Conservation (phyloP, 1,140 invertebrate genomes). For the Bombus balteatus region DNA sequence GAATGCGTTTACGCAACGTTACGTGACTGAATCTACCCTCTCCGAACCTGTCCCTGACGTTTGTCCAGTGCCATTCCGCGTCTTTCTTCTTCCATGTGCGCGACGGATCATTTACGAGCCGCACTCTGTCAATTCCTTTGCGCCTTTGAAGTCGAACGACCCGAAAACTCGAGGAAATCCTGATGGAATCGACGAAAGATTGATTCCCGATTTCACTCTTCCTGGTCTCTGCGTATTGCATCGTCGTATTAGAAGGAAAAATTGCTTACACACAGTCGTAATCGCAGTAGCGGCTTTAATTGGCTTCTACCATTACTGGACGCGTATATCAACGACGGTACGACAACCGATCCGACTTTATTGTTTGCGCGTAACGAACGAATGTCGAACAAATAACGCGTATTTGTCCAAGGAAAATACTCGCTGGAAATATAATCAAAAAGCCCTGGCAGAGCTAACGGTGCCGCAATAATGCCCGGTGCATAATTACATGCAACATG, state of each 20-base stretch:
- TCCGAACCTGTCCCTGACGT: background rate
- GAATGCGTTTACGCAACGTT: constrained; percentile 17
- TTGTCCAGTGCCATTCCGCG: background rate
- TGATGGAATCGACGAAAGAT: constrained; percentile 18
- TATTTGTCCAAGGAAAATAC: constrained; percentile 24
- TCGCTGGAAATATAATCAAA: constrained; percentile 18
- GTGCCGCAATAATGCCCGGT: constrained; percentile 10
- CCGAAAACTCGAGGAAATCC: too few species aligned
- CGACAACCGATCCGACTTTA: background rate
- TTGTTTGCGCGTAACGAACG: constrained; percentile 20
- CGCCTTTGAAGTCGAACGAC: constrained; percentile 26
- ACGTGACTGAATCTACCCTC: background rate
- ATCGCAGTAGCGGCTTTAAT: background rate
- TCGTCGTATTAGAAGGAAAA: too few species aligned
- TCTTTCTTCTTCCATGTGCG: constrained; percentile 1
- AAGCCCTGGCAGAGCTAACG: background rate
- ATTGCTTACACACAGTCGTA: too few species aligned
- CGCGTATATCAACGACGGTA: background rate
- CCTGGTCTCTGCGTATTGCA: too few species aligned
- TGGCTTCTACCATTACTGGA: background rate
- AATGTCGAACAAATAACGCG: background rate
- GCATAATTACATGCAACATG: constrained; percentile 19
- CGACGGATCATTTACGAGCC: constrained; percentile 19
- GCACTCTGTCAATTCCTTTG: background rate
- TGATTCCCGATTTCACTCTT: background rate